A percentile compares a stretch with the other conserved stretches of the same genome.
Evolutionary conservation across 1,140 invertebrate genomes (phyloP).

Genomic region (Solenopsis invicta): DNA sequence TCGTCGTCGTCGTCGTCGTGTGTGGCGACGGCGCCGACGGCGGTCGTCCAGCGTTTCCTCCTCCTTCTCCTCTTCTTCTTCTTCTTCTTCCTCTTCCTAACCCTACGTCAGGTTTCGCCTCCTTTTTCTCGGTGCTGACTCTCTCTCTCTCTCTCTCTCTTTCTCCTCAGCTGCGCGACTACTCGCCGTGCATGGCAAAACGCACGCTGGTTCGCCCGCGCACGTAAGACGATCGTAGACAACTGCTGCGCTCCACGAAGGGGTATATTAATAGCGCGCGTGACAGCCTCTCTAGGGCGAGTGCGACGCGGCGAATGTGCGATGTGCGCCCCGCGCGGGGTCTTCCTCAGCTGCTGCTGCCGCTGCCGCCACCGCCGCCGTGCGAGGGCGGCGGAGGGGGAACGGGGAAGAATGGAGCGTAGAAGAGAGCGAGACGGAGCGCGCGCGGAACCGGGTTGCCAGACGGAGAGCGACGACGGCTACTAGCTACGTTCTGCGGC

Average conservation of each 20-base stretch:
- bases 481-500: too few species aligned
- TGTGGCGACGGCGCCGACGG: neutral
- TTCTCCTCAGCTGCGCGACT: neutral
- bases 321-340: neutral
- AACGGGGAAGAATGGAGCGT: neutral
- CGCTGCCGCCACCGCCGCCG: neutral
- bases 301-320: neutral
- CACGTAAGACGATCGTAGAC: neutral
- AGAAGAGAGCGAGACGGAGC: neutral
- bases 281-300: neutral
- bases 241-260: neutral
- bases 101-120: neutral
- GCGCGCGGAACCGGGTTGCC: too few species aligned
- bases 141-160: neutral
- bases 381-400: neutral
- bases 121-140: neutral
- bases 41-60: slow-evolving; percentile 1
- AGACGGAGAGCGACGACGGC: too few species aligned
- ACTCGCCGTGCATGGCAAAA: neutral
- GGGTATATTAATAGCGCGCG: slow-evolving; percentile 24
- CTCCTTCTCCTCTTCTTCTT: too few species aligned
- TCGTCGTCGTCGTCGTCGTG: neutral
- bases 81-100: neutral
- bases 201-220: neutral
- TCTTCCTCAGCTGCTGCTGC: neutral